Conservation (phyloP, 2,113 vertebrate species). For the Cranoglanis bouderius region DNA sequence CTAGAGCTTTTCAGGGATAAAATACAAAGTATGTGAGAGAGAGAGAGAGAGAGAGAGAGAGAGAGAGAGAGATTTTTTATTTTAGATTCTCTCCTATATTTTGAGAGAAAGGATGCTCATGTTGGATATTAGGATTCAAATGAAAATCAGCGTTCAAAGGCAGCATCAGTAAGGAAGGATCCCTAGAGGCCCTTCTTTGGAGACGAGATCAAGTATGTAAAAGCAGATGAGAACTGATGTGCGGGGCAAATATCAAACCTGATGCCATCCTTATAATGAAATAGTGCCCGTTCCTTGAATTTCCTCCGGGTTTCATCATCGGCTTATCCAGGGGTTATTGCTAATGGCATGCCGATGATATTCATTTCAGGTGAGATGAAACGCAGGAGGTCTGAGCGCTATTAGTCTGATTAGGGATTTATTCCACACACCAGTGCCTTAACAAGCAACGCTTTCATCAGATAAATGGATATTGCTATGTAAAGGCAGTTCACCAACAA, state of each 20-base stretch:
- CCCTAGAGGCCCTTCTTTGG: slow-evolving; percentile 28
- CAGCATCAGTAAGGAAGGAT: slow-evolving; percentile 42
- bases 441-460: slow-evolving; percentile 17
- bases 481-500: slow-evolving; percentile 18
- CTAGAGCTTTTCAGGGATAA: slow-evolving; percentile 55
- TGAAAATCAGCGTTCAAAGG: slow-evolving; percentile 47
- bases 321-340: slow-evolving; percentile 34
- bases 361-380: slow-evolving; percentile 41
- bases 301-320: slow-evolving; percentile 48
- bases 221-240: slow-evolving; percentile 43
- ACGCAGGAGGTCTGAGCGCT: slow-evolving; percentile 28
- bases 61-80: slow-evolving; percentile 4
- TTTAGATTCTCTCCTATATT: slow-evolving; percentile 32
- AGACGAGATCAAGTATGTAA: slow-evolving; percentile 44
- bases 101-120: slow-evolving; percentile 30
- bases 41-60: slow-evolving; percentile 6
- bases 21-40: slow-evolving; percentile 55
- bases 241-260: slow-evolving; percentile 47
- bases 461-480: slow-evolving; percentile 1
- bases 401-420: slow-evolving; percentile 35
- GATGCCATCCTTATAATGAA: slow-evolving; percentile 43
- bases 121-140: slow-evolving; percentile 50
- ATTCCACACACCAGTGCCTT: neutral
- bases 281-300: slow-evolving; percentile 36
- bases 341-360: slow-evolving; percentile 38